phyloP scores from a whole-genome alignment of 2,888 invertebrate genomes.

The Cheilosia urbana region DNA sequence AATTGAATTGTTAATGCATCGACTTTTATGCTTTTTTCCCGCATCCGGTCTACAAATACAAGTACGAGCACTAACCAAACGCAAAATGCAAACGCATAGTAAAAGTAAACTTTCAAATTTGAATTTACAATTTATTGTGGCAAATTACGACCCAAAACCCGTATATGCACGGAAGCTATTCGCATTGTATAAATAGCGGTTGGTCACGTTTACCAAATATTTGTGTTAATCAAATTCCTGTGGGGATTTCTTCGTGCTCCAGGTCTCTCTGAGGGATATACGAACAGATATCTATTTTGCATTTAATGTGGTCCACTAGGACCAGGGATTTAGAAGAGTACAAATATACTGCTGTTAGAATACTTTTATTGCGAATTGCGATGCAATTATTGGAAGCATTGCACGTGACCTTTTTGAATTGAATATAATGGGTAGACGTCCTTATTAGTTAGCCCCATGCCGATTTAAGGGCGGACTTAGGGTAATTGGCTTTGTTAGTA shows the following conservation, averaged over 20 bases:
- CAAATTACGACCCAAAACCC: conserved; percentile 34
- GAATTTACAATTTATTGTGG: conserved; percentile 46
- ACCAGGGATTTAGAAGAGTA: not conserved
- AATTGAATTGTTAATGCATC: not conserved
- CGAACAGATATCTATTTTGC: conserved; percentile 1
- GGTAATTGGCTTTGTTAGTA: too few species aligned
- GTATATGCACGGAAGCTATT: conserved; percentile 25
- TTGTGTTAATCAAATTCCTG: conserved; percentile 60
- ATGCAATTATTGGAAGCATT: not conserved
- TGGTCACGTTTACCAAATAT: conserved; percentile 63
- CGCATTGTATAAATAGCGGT: conserved; percentile 50
- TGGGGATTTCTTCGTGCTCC: conserved; percentile 7
- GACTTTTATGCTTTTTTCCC: not conserved
- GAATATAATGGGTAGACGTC: too few species aligned
- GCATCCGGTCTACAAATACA: not conserved
- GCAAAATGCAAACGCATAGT: conserved; percentile 9
- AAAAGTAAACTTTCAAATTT: conserved; percentile 22
- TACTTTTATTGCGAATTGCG: conserved; percentile 4
- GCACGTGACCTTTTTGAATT: conserved; percentile 21
- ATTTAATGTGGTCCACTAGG: not conserved
- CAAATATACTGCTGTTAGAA: not conserved
- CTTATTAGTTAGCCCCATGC: not conserved
- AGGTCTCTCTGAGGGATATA: not conserved
- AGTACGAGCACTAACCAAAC: not conserved
- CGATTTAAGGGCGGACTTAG: too few species aligned